Evolutionary conservation across 2,797 vertebrate genomes (phyloP), one percentile per base, ranked within the genome.

Genomic region (Kryptopterus vitreolus): DNA sequence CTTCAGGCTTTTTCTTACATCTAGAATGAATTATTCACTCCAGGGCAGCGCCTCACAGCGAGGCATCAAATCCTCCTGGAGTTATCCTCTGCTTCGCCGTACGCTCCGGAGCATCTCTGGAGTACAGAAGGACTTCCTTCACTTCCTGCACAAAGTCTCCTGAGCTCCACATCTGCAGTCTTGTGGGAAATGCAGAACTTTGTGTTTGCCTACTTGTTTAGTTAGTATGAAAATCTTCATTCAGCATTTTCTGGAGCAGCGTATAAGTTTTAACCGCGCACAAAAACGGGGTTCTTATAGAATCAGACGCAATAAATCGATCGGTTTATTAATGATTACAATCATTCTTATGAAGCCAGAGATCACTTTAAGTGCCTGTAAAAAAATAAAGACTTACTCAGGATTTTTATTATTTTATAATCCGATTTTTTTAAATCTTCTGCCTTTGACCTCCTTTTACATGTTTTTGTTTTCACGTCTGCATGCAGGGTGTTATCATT

Each of bases 391-490:
- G 33, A 3, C 3, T 73, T 57, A 24, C 3, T 6, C 16, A 69
- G 29, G 24, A 72, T 35, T 79, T 79, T 79, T n/a, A n/a, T n/a
- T n/a, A n/a, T n/a, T n/a, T n/a, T n/a, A n/a, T n/a, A n/a, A 31
- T 79, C 70, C 59, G 65, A 22, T 63, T 50, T 29, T 43, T 26
- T 43, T 31, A 35, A 66, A 75, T 75, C 35, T 48, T n/a, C 71
- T 57, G 20, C 29, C 11, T 72, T 31, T 72, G 29, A 29, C 26
- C 72, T 78, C 35, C 57, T 78, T 82, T 73, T 31, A 31, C 76
- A 50, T 74, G 61, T 83, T 86, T 86, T 63, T 87, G 79, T 88
- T 88, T 89, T 84, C 80, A 38, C 85, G 81, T 86, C 87, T 86
- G 86, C 78, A 72, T 85, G 61, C 68, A 82, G 83, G 85, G 73